Evolutionary conservation across 2,113 vertebrate species (phyloP), one percentile per base, ranked within the genome.

Genomic region (Lampris megalopsis): DNA sequence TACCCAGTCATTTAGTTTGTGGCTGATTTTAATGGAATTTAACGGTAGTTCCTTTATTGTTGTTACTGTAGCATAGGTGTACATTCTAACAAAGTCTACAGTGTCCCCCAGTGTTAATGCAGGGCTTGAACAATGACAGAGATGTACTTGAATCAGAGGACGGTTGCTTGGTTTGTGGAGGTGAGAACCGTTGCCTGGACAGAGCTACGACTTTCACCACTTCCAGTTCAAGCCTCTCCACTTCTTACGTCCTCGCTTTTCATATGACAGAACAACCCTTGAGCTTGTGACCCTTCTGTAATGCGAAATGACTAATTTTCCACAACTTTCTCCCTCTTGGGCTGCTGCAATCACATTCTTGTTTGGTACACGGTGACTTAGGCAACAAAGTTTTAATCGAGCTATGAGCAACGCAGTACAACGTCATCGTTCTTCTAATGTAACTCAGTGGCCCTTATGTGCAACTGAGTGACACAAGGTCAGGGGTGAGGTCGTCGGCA

Each of bases 391-490:
- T 85, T 86, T 84, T 68, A 68, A 57, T 56, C 2, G n/a, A 78
- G 80, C 85, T 88, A 40, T 79, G 59, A 81, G 83, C 73, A 62
- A 82, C 81, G 72, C 75, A 81, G 75, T 78, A 76, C 81, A 80
- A 50, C 40, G 73, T 90, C 85, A 84, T 79, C 65, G 42, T 9
- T 61, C 71, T 13, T 75, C 70, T 71, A 49, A 54, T 47, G 61
- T 57, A 90, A 80, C 73, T 81, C 73, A 63, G 64, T 80, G 71
- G 9, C 58, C 71, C 65, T 54, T 73, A 59, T 71, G 61, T 56
- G 71, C 54, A 65, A 83, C 65, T 48, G 80, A 53, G 1, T 36
- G 77, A 9, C 59, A 76, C 68, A 81, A 74, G 70, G 85, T 87
- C 84, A 81, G 58, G 61, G 62, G 67, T 79, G 62, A 73, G 45